These are phyloP conservation scores for Nannospalax galili DNA, from an alignment of 2,113 vertebrate species.

Conservation along the genomic window DNA sequence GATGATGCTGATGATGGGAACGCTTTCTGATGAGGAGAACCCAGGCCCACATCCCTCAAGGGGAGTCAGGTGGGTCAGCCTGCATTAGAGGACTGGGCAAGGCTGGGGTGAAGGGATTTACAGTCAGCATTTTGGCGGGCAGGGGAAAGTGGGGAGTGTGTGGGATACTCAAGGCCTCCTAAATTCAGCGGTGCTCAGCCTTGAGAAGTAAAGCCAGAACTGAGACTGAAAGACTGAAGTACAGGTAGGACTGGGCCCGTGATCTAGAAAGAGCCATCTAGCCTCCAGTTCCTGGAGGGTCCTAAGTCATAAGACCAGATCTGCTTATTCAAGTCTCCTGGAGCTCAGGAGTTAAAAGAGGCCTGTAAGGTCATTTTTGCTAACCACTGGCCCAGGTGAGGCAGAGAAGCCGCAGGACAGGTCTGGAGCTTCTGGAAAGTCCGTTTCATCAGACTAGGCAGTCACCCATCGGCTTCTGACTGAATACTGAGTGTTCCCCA, in stretches of 20 bases:
- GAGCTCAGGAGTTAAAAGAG: background rate
- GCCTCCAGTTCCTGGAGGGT: background rate
- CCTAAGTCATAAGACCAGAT: background rate
- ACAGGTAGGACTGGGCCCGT: background rate
- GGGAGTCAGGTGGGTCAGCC: background rate
- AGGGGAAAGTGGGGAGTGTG: rapidly evolving
- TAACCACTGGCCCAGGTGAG: background rate
- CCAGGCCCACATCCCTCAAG: background rate
- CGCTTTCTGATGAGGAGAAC: background rate
- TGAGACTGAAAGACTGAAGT: background rate
- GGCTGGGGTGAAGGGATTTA: background rate
- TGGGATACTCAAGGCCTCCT: background rate
- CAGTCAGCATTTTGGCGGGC: background rate
- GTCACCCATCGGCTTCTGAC: background rate
- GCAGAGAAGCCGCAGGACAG: background rate
- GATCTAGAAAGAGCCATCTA: background rate
- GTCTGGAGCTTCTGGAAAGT: background rate
- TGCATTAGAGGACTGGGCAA: too few species aligned
- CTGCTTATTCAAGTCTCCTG: background rate
- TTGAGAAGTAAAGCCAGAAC: background rate
- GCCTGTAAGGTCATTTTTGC: background rate
- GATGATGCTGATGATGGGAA: background rate
- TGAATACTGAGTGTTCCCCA: background rate
- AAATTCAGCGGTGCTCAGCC: background rate
- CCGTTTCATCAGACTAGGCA: background rate